These are phyloP conservation scores for Heliconius ethilla DNA, from an alignment of 2,888 invertebrate species.

Conservation along the genomic window DNA sequence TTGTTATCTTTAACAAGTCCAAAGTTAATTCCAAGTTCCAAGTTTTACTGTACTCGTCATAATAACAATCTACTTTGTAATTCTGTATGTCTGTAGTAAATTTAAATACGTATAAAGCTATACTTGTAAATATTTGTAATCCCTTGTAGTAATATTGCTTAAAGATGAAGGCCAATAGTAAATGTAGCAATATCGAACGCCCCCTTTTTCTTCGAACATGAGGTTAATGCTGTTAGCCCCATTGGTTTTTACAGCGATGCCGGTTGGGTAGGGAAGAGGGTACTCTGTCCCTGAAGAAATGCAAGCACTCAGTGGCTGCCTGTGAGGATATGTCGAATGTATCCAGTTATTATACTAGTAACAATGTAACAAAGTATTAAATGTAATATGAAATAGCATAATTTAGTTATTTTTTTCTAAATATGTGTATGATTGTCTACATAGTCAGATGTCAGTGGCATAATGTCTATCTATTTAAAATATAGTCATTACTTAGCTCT, in stretches of 20 bases:
- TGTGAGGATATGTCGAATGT: neutral
- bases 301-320: too few relatives aligned
- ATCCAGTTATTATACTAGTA: neutral
- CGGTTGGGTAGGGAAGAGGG: too few relatives aligned
- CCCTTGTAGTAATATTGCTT: neutral
- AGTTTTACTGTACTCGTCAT: too few relatives aligned
- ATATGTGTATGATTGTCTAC: neutral
- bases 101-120: neutral
- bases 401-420: slow-evolving; percentile 17
- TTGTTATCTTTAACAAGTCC: too few relatives aligned
- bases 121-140: slow-evolving; percentile 2
- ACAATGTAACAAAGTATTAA: slow-evolving; percentile 2
- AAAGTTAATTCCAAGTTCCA: too few relatives aligned
- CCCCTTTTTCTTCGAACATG: too few relatives aligned
- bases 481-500: neutral
- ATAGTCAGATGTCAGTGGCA: neutral
- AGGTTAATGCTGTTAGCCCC: too few relatives aligned
- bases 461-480: neutral
- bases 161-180: neutral
- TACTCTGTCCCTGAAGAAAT: too few relatives aligned
- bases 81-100: neutral
- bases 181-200: neutral
- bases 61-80: neutral
- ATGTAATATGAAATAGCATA: slow-evolving; percentile 4
- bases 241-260: too few relatives aligned